Base-by-base conservation (phyloP, 2,888 invertebrate species). In the Spicauda simplicius region DNA sequence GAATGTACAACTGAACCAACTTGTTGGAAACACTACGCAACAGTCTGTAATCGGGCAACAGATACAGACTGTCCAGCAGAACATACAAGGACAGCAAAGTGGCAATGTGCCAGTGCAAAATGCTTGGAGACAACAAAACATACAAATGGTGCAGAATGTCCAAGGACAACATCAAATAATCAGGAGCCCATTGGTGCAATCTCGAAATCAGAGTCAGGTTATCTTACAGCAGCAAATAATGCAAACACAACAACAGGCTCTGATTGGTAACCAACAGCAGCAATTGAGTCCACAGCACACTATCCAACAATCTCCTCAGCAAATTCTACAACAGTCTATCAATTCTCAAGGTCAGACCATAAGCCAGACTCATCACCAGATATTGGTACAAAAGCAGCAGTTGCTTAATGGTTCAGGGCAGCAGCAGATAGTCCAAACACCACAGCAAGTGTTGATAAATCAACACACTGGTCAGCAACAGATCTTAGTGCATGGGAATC, bases 251-350 rank as follows among this genome's bases (percentile, higher is more conserved):
- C 93, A 93, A 64, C 93, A 93, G 69, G 86, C 86, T 37, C 76
- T 91, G 71, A 87, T 93, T 69, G 90, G 85, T 77, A 94, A 89
- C 69, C 93, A 89, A 69, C 93, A 89, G 70, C 78, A 86, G 7
- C 91, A 92, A 66, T 79, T 93, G 25, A 94, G 94, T 72, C 95
- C 95, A 5, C 94, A 95, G 71, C 92, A 92, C 69, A 78, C 85
- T 33, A 88, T 93, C 18, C 93, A 95, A 74, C 94, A 95, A 71
- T 77, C 89, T 19, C 94, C 94, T 59, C 94, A 95, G 73, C 95
- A 95, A 74, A 91, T 95, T 37, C 90, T 95, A 30, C 94, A 95
- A 80, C 95, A 95, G 74, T 81, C 94, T 77, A 78, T 95, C 83
- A 91, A 92, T 20, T 87, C 92, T 25, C 94, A 94, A 83, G 93